phyloP scores from a whole-genome alignment of 2,113 vertebrate species.

The Paralichthys olivaceus region DNA sequence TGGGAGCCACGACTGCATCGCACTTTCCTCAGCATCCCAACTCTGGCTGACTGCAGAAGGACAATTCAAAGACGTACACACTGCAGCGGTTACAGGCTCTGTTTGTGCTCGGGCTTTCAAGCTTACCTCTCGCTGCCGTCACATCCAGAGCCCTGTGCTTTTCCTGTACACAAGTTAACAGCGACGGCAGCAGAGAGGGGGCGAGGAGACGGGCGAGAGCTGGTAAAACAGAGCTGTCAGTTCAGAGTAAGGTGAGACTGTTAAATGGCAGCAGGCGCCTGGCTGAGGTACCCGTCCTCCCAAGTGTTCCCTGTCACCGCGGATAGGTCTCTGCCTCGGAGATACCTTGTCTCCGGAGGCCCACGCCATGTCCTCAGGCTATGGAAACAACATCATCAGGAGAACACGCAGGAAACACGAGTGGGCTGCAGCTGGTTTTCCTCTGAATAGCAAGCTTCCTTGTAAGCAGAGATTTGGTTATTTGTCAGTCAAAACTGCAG shows the following conservation, averaged over 20 bases:
- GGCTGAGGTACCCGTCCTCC: conserved; percentile 85
- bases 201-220: conserved; percentile 81
- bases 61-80: conserved; percentile 52
- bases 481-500: not conserved
- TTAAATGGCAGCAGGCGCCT: conserved; percentile 91
- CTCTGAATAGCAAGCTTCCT: not conserved
- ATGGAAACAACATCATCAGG: conserved; percentile 38
- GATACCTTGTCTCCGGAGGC: conserved; percentile 85
- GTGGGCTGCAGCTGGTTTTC: conserved; percentile 28
- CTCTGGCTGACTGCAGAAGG: conserved; percentile 43
- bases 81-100: conserved; percentile 26
- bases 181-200: conserved; percentile 67
- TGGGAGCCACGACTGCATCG: conserved; percentile 18
- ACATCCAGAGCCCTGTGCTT: conserved; percentile 20
- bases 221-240: conserved; percentile 89
- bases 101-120: conserved; percentile 26
- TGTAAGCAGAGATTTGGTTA: not conserved
- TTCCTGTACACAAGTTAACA: conserved; percentile 43
- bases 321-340: conserved; percentile 86
- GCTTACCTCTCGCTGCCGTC: not conserved
- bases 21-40: conserved; percentile 32
- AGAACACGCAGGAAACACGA: conserved; percentile 15
- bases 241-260: conserved; percentile 76
- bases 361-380: conserved; percentile 51
- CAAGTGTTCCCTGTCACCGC: conserved; percentile 89